Evolutionary conservation across 2,888 invertebrate species (phyloP).

Genomic region (Clusia tigrina): DNA sequence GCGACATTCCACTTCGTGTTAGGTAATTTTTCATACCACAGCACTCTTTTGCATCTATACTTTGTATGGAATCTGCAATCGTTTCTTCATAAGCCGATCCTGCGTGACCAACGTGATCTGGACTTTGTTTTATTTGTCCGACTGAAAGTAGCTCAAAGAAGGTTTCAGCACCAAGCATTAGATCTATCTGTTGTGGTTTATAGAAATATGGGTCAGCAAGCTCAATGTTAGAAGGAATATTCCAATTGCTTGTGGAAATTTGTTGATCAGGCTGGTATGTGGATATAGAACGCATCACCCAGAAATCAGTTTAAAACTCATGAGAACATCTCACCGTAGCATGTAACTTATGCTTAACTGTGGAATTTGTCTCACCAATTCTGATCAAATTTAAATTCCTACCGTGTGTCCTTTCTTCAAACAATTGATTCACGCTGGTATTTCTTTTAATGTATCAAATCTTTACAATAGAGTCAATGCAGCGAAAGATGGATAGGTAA

Average conservation of each 20-base stretch:
- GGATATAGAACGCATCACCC: slow-evolving; percentile 20
- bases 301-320: slow-evolving; percentile 18
- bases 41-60: too few relatives aligned
- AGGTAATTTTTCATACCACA: too few relatives aligned
- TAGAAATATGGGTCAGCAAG: slow-evolving; percentile 21
- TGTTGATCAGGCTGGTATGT: slow-evolving; percentile 21
- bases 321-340: slow-evolving; percentile 19
- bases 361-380: background rate
- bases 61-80: too few relatives aligned
- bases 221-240: slow-evolving; percentile 23
- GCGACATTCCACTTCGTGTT: too few relatives aligned
- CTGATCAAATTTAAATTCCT: background rate
- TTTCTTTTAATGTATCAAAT: too few relatives aligned
- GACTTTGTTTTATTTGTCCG: slow-evolving; percentile 25
- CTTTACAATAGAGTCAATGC: too few relatives aligned
- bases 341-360: background rate
- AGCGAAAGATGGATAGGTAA: too few relatives aligned
- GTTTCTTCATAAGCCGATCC: too few relatives aligned
- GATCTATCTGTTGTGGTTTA: slow-evolving; percentile 17
- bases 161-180: slow-evolving; percentile 26
- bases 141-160: slow-evolving; percentile 28
- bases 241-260: slow-evolving; percentile 13
- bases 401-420: too few relatives aligned
- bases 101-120: too few relatives aligned
- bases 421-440: too few relatives aligned